Base-by-base conservation (phyloP, 1,140 invertebrate genomes). In the Euschistus heros region DNA sequence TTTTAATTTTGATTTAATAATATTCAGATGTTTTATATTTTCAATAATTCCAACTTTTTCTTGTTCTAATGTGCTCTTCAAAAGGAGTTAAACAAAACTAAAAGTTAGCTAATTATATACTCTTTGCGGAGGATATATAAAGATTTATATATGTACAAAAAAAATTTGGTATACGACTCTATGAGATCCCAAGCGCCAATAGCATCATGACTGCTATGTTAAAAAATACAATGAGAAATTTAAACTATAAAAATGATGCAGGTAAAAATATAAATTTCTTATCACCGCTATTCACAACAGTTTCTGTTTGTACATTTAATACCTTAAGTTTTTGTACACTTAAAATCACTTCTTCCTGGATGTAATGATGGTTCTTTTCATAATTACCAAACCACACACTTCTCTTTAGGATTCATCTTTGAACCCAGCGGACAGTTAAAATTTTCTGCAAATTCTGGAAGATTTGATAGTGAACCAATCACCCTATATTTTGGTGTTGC, bases 351-450 rank as follows among this genome's bases (percentile, higher is more conserved):
- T 50, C 47, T 50, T 50, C n/a, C 47, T 20, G 47, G n/a, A 4
- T 20, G 10, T 20, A 20, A 22, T 22, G n/a, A 20, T 50, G 1
- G 47, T 50, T 50, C 6, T 20, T 47, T 22, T 6, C n/a, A 50
- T 20, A 50, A 50, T 81, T 87, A 97, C 94, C 94, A 97, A 52
- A 97, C 88, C 73, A 88, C 88, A 74, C 94, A 97, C 75, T 96
- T 97, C 7, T 91, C 80, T 37, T 75, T 75, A 18, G 94, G 93
- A 76, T 97, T 96, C 92, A 97, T 95, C 63, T 80, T 83, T 1
- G 86, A 84, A 10, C 84, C 86, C 2, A 77, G 67, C 2, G 83
- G 80, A 74, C 94, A 98, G 17, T 87, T 81, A 74, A 94, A 97
- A 66, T 89, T 86, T 52, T 83, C 75, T 0, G 91, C 82, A 76